Percentiles rank a stretch among this genome's conserved stretches.
Evolutionary conservation across 2,113 vertebrate genomes (phyloP).

Genomic region (Colinus virginianus): DNA sequence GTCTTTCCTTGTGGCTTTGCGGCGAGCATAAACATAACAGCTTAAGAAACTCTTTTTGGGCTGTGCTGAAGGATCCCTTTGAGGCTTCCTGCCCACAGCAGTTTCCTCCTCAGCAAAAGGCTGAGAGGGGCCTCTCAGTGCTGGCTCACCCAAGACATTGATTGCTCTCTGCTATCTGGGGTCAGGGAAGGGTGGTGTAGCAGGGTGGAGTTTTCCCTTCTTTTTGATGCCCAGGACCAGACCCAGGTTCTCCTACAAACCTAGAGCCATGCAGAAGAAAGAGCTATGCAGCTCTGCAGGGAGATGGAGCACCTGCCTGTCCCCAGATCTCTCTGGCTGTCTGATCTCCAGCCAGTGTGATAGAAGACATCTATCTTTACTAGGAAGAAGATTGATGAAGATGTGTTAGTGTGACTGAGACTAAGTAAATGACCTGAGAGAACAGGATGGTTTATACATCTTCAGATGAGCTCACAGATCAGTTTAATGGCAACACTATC

Average conservation of each 20-base stretch:
- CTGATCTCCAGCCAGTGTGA: not conserved
- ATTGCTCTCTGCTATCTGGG: not conserved
- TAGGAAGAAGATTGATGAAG: not conserved
- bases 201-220: not conserved
- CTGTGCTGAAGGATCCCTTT: slow-evolving; percentile 29
- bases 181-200: not conserved
- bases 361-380: not conserved
- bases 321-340: not conserved
- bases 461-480: not conserved
- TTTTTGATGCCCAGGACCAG: not conserved
- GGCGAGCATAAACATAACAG: not conserved
- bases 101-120: not conserved
- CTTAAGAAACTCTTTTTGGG: slow-evolving; percentile 26
- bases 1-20: slow-evolving; percentile 29
- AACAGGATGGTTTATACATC: not conserved
- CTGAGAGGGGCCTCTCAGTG: not conserved
- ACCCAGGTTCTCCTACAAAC: not conserved
- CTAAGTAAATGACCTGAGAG: not conserved
- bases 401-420: not conserved
- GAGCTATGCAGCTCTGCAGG: not conserved
- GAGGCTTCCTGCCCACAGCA: slow-evolving; percentile 20
- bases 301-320: not conserved
- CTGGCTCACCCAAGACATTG: not conserved
- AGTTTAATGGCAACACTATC: not conserved
- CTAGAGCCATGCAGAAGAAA: not conserved